These are phyloP conservation scores for Limanda limanda DNA, from an alignment of 2,113 vertebrate species.

Conservation along the genomic window DNA sequence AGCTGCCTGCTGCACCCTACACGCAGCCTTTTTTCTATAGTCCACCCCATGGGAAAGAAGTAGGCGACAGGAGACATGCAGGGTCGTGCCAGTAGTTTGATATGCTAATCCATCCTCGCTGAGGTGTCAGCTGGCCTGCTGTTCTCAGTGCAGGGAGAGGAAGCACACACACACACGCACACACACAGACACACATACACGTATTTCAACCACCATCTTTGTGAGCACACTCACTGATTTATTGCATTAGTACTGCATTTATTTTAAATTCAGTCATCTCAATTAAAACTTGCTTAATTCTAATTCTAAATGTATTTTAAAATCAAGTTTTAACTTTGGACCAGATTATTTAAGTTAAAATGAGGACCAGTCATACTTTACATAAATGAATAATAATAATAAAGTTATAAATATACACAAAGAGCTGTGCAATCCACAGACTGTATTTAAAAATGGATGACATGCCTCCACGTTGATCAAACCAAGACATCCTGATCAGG, in stretches of 20 bases:
- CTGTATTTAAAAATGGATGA: too few species aligned
- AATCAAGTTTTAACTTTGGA: background rate
- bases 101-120: slow-evolving; percentile 73
- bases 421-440: too few species aligned
- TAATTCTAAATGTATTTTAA: background rate
- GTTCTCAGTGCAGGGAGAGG: slow-evolving; percentile 54
- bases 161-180: slow-evolving; percentile 12
- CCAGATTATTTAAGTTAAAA: too few species aligned
- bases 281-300: background rate
- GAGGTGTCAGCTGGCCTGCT: slow-evolving; percentile 75
- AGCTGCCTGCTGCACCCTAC: background rate
- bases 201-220: background rate
- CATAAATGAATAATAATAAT: too few species aligned
- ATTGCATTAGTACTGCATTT: too few species aligned
- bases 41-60: slow-evolving; percentile 52
- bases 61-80: slow-evolving; percentile 68
- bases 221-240: background rate
- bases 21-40: slow-evolving; percentile 46
- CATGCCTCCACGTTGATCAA: too few species aligned
- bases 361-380: too few species aligned
- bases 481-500: too few species aligned
- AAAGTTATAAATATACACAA: too few species aligned
- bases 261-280: background rate
- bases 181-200: background rate
- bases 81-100: slow-evolving; percentile 71